phyloP scores from a whole-genome alignment of 2,113 vertebrate genomes.

The Corythornis vintsioides region DNA sequence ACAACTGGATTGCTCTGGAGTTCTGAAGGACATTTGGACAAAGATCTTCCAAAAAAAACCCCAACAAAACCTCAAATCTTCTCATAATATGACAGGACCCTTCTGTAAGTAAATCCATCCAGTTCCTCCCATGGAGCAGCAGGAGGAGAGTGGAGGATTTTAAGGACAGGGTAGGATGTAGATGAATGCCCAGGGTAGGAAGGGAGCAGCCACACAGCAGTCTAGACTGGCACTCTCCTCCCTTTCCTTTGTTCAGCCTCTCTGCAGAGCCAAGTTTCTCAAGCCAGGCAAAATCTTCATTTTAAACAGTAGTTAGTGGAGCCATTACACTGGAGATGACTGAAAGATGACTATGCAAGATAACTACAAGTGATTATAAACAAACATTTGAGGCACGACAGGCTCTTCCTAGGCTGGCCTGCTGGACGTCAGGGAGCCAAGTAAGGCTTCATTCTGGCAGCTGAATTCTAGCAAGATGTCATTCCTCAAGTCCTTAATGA shows the following conservation, averaged over 20 bases:
- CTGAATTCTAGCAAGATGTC: not conserved
- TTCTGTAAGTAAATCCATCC: not conserved
- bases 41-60: not conserved
- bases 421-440: not conserved
- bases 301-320: slow-evolving; percentile 18
- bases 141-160: not conserved
- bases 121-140: not conserved
- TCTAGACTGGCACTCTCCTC: not conserved
- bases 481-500: slow-evolving; percentile 1
- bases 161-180: not conserved
- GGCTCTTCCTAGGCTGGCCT: slow-evolving; percentile 1
- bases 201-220: not conserved
- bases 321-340: slow-evolving; percentile 5
- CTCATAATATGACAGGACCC: not conserved
- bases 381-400: slow-evolving; percentile 16
- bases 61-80: not conserved
- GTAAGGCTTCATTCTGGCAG: not conserved
- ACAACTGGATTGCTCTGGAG: not conserved
- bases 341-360: slow-evolving; percentile 35
- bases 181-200: not conserved
- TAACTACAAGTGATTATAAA: slow-evolving; percentile 21
- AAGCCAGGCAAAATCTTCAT: not conserved
- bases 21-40: not conserved
- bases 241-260: not conserved
- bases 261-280: not conserved